A percentile compares a stretch with the other conserved stretches of the same genome.
phyloP scores from a whole-genome alignment of 2,888 invertebrate species.

The Agonopterix subpropinquella region DNA sequence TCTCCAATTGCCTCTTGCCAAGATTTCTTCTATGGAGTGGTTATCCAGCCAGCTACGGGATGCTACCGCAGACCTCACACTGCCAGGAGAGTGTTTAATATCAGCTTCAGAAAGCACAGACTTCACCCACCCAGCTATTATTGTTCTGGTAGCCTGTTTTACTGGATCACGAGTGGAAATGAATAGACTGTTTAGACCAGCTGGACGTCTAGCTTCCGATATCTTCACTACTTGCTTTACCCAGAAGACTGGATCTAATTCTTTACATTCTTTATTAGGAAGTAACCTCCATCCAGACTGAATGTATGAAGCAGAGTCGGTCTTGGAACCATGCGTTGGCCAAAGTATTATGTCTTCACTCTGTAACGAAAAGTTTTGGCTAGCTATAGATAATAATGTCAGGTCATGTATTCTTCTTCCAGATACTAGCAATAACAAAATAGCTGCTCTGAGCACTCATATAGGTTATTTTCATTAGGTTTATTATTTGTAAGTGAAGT shows the following conservation, averaged over 20 bases:
- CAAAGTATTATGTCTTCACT: neutral
- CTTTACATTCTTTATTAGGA: neutral
- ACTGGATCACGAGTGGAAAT: constrained; percentile 4
- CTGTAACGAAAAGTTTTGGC: neutral
- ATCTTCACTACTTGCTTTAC: constrained; percentile 2
- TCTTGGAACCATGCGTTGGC: neutral
- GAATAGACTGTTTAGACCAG: constrained; percentile 7
- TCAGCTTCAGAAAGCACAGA: constrained; percentile 12
- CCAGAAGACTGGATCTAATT: neutral
- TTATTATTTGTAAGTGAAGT: neutral
- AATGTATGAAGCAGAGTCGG: neutral
- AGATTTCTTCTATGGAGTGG: constrained; percentile 14
- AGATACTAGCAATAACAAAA: neutral
- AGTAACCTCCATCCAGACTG: neutral
- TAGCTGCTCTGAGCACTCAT: neutral
- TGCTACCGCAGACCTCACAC: constrained; percentile 18
- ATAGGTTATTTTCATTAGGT: neutral
- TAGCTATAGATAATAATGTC: neutral
- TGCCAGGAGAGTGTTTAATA: constrained; percentile 14
- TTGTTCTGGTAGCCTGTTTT: constrained; percentile 10
- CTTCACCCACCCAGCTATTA: constrained; percentile 16
- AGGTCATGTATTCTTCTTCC: neutral
- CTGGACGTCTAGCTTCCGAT: neutral
- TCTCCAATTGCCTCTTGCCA: constrained; percentile 17
- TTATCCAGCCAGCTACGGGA: constrained; percentile 17